Evolutionary conservation across 2,888 invertebrate species (phyloP), one percentile per base, ranked within the genome.

Genomic region (Cloeon dipterum): DNA sequence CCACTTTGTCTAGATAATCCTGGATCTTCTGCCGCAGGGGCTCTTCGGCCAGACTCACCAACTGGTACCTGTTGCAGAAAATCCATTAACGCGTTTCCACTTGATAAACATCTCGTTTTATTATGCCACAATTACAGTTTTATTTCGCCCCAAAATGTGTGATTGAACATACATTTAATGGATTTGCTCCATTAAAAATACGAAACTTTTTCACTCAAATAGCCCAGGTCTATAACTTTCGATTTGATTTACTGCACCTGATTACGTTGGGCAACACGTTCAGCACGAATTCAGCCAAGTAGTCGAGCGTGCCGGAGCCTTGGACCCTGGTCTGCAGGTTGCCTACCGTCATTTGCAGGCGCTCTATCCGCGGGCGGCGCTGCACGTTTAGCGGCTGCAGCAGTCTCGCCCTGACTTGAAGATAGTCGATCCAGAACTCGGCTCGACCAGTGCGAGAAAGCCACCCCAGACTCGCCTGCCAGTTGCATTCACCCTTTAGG

Each of bases 31-130:
- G 66, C 50, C 68, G 76, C 3, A 83, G 55, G 0, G 83, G 82
- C 25, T 70, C 70, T 56, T 85, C 83, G 26, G 85, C 52, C 0
- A 81, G 79, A 49, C 82, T 78, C 70, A 83, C 77, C 41, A 86
- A 81, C 57, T 85, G 83, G 51, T 82, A 81, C 38, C 88, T 66
- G n/a, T n/a, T n/a, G n/a, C n/a, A n/a, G n/a, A n/a, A n/a, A n/a
- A n/a, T n/a, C n/a, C n/a, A n/a, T n/a, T n/a, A n/a, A n/a, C n/a
- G n/a, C n/a, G n/a, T n/a, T n/a, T n/a, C n/a, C n/a, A n/a, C n/a
- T n/a, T n/a, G n/a, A n/a, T n/a, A n/a, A n/a, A n/a, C n/a, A n/a
- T n/a, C n/a, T n/a, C n/a, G n/a, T n/a, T n/a, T n/a, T n/a, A n/a
- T n/a, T n/a, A n/a, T n/a, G n/a, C n/a, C n/a, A n/a, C n/a, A n/a